Base-by-base conservation (phyloP, 2,797 vertebrate genomes). In the Gouania willdenowi region DNA sequence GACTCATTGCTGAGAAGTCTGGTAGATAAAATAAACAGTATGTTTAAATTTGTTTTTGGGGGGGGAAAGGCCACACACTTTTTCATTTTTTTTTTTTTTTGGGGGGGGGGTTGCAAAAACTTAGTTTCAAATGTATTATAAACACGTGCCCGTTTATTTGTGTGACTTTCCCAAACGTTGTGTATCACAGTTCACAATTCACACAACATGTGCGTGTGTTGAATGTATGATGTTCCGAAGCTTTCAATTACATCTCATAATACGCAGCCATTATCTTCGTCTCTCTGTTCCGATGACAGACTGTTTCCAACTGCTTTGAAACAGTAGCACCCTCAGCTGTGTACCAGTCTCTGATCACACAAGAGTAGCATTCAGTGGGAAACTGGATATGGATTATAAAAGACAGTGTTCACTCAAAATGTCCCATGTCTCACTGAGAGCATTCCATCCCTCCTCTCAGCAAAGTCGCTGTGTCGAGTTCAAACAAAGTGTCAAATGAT, bases 281-380 rank as follows among this genome's bases (percentile, higher is more conserved):
- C 15, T 13, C 18, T 43, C 16, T 12, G 18, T 24, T 24, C 41
- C 41, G 77, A 69, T 81, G 80, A 86, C 76, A 82, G 70, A 49
- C 62, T 10, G 38, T 60, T 83, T 87, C 79, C 72, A 77, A 66
- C 59, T 55, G 65, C 77, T 77, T 77, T 87, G 76, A 84, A 87
- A 87, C 73, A 56, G 61, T 50, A 83, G 74, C 52, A 26, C 52
- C 24, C 63, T 75, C 70, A 77, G 71, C 72, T 75, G 71, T 61
- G 64, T 47, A n/a, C 31, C 20, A 21, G 50, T 66, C 71, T 74
- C 63, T 58, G 68, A 75, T 82, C 75, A 81, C 43, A 74, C 73
- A 84, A 67, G 73, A 76, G 41, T 57, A 33, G 52, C 33, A 75
- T 82, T 84, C 79, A 77, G 36, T 29, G 12, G 43, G 57, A 60